Base-by-base conservation (phyloP, 2,888 invertebrate genomes). In the Mactromeris polynyma region DNA sequence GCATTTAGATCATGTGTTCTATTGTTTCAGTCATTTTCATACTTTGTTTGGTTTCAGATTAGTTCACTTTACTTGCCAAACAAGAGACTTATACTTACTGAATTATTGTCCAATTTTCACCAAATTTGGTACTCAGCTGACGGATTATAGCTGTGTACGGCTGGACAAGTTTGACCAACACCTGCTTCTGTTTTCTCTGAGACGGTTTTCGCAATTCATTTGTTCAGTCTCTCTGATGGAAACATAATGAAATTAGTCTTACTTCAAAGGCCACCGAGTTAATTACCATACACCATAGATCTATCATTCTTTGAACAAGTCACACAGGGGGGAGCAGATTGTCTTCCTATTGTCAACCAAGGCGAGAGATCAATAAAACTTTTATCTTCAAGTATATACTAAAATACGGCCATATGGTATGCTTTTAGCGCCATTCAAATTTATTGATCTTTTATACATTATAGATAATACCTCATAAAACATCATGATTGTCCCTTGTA, bases 361-460 rank as follows among this genome's bases (percentile, higher is more conserved):
- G 19, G 38, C 36, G 33, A 33, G 9, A 64, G 58, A 64, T 64
- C 58, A 64, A 64, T 64, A 64, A n/a, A 64, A 64, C 58, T n/a
- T 64, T 9, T 64, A 64, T 64, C 26, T 64, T 9, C 26, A 64
- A n/a, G n/a, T 64, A 26, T 26, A 64, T 64, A 64, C 26, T 64
- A n/a, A 64, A 64, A 42, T 42, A n/a, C n/a, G 17, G 31, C 33
- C 51, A 81, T 81, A 81, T 81, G 40, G 79, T 40, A 40, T 58
- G 64, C 33, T 46, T 83, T 73, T 77, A 83, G 42, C 77, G 51
- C 83, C 77, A 46, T 77, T 83, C 46, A 77, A 73, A 46, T 51
- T 33, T 83, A 69, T 46, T 83, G 83, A 83, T 83, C 83, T 31
- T 38, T 51, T 11, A 40, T 83, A 26, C 69, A 73, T 83, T 26